Percentiles rank a stretch among this genome's conserved stretches.
These are phyloP conservation scores for Aporophyla lueneburgensis DNA, from an alignment of 2,888 invertebrate genomes.

Conservation along the genomic window DNA sequence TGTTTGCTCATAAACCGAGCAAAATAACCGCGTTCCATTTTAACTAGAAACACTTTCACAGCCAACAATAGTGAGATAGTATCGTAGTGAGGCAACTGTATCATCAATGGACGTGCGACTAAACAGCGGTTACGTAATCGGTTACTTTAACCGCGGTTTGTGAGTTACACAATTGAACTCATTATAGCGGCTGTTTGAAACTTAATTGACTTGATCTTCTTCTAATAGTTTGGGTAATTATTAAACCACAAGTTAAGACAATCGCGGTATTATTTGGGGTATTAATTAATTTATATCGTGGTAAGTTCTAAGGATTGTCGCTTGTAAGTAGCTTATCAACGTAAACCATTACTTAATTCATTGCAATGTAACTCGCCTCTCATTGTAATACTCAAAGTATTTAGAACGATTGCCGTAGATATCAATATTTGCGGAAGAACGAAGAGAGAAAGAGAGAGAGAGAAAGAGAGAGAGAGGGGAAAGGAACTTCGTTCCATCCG, in stretches of 20 bases:
- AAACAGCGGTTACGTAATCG: slow-evolving; percentile 50
- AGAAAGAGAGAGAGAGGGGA: too few species aligned
- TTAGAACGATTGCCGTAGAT: background rate
- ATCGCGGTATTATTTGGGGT: slow-evolving; percentile 4
- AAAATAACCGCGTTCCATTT: slow-evolving; percentile 56
- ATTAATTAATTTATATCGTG: slow-evolving; percentile 8
- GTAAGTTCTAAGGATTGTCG: background rate
- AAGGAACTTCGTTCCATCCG: too few species aligned
- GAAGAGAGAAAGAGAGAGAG: too few species aligned
- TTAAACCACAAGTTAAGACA: slow-evolving; percentile 4
- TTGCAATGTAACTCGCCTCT: background rate
- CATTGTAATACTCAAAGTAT: background rate
- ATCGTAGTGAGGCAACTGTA: slow-evolving; percentile 61
- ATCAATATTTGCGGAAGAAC: too few species aligned
- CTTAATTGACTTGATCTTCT: slow-evolving; percentile 47
- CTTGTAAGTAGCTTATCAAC: background rate
- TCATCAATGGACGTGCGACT: slow-evolving; percentile 70
- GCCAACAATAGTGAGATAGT: slow-evolving; percentile 65
- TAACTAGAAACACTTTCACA: slow-evolving; percentile 63
- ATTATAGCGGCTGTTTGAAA: slow-evolving; percentile 47
- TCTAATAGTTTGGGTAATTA: slow-evolving; percentile 34
- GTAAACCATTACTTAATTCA: background rate
- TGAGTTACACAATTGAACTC: slow-evolving; percentile 53
- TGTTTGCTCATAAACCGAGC: slow-evolving; percentile 24
- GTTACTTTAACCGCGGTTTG: slow-evolving; percentile 57